Evolutionary conservation across 1,140 invertebrate species (phyloP).

Genomic region (Argopecten irradians): DNA sequence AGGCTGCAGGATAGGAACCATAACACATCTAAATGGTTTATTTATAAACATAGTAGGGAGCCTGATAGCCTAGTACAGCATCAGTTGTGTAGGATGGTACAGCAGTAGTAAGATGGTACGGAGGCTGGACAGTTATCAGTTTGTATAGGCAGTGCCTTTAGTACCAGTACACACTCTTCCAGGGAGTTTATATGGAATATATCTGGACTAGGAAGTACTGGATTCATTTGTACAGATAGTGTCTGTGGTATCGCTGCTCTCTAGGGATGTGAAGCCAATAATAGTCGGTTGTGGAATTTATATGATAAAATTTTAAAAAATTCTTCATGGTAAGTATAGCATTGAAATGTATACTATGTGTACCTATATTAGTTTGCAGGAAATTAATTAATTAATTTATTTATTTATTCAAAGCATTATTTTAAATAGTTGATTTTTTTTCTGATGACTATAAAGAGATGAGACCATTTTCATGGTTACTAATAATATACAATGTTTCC

Average conservation of each 20-base stretch:
- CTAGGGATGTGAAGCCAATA: background rate
- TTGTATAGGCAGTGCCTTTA: background rate
- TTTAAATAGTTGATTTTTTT: too few relatives aligned
- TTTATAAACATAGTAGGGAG: constrained; percentile 9
- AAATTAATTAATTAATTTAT: too few relatives aligned
- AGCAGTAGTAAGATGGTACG: background rate
- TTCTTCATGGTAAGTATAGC: background rate
- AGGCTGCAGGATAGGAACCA: background rate
- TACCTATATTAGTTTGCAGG: too few relatives aligned
- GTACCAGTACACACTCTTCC: background rate
- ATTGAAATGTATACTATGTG: too few relatives aligned
- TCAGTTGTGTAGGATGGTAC: background rate
- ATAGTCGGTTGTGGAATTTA: background rate
- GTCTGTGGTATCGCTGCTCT: background rate
- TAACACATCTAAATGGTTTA: background rate
- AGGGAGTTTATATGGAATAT: background rate
- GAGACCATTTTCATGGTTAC: too few relatives aligned
- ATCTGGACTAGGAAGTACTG: background rate
- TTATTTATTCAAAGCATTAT: too few relatives aligned
- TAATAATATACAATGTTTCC: too few relatives aligned
- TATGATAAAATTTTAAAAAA: too few relatives aligned
- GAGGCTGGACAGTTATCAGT: background rate
- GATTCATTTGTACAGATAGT: background rate
- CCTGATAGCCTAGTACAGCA: background rate
- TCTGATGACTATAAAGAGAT: too few relatives aligned